phyloP scores from a whole-genome alignment of 2,113 vertebrate species.

The Callipepla californica region DNA sequence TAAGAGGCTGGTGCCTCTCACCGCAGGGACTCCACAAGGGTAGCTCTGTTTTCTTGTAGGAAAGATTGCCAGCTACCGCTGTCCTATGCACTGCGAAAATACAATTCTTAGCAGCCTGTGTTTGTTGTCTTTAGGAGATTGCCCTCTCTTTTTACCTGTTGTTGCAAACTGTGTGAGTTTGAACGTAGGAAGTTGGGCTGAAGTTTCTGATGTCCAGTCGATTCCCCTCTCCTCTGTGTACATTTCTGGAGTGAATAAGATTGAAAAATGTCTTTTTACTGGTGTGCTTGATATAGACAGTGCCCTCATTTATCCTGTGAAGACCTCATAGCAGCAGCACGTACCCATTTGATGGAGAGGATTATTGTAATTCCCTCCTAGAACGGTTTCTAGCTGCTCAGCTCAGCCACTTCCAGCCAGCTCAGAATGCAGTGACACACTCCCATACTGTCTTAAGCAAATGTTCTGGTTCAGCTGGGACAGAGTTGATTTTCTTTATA shows the following conservation, averaged over 20 bases:
- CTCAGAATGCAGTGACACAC: constrained; percentile 15
- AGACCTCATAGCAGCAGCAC: constrained; percentile 55
- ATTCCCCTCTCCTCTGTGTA: background rate
- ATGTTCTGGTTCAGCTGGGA: too few relatives aligned
- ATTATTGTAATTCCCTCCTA: constrained; percentile 72
- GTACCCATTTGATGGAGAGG: constrained; percentile 58
- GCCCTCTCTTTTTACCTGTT: background rate
- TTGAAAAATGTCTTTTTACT: constrained; percentile 42
- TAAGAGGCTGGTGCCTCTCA: background rate
- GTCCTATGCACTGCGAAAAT: background rate
- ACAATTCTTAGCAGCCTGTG: background rate
- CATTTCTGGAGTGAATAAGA: constrained; percentile 8
- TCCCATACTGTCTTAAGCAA: background rate
- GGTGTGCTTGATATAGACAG: constrained; percentile 14
- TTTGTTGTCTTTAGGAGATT: background rate
- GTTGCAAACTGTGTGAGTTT: background rate
- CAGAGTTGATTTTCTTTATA: too few relatives aligned
- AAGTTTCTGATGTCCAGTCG: background rate
- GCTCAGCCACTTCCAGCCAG: constrained; percentile 60
- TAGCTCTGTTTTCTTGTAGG: background rate
- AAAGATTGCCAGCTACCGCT: background rate
- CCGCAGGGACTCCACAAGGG: background rate
- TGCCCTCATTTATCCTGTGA: constrained; percentile 62
- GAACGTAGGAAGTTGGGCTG: background rate
- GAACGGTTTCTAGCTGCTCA: constrained; percentile 61